A percentile compares a stretch with the other conserved stretches of the same genome.
phyloP scores from a whole-genome alignment of 2,797 vertebrate genomes.

The Ctenopoma kingsleyae region DNA sequence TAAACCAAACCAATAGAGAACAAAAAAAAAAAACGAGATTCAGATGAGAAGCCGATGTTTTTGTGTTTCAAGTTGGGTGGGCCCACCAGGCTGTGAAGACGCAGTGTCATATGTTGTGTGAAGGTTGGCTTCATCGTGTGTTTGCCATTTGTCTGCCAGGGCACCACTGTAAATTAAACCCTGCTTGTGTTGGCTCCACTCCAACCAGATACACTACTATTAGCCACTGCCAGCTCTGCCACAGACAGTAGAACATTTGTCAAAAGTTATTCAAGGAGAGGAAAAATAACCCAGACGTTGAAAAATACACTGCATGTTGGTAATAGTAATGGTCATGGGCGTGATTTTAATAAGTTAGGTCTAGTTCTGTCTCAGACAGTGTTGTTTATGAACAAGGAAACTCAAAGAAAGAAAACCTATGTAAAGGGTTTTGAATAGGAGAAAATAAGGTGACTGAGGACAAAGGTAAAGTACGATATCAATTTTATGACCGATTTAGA shows the following conservation, averaged over 20 bases:
- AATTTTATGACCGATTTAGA: neutral
- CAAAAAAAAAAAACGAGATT: constrained; percentile 10
- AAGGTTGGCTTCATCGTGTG: constrained; percentile 48
- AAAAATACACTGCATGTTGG: constrained; percentile 23
- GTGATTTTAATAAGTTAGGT: constrained; percentile 32
- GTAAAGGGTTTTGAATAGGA: constrained; percentile 1
- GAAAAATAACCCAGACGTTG: constrained; percentile 22
- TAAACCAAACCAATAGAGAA: neutral
- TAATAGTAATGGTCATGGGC: constrained; percentile 3
- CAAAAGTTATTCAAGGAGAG: constrained; percentile 48
- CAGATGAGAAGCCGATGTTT: constrained; percentile 23
- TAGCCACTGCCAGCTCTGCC: constrained; percentile 39
- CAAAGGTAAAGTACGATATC: neutral
- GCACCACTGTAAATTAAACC: constrained; percentile 62
- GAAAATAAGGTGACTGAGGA: neutral
- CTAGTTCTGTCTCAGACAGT: constrained; percentile 14
- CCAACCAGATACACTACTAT: constrained; percentile 56
- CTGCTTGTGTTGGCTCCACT: constrained; percentile 61
- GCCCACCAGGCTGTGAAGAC: constrained; percentile 22
- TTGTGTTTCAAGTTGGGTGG: constrained; percentile 36
- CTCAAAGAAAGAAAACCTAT: neutral
- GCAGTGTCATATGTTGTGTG: constrained; percentile 49
- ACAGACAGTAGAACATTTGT: constrained; percentile 53
- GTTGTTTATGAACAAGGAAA: constrained; percentile 8
- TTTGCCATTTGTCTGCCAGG: constrained; percentile 53